Base-by-base conservation (phyloP, 2,888 invertebrate genomes). In the Tyria jacobaeae region DNA sequence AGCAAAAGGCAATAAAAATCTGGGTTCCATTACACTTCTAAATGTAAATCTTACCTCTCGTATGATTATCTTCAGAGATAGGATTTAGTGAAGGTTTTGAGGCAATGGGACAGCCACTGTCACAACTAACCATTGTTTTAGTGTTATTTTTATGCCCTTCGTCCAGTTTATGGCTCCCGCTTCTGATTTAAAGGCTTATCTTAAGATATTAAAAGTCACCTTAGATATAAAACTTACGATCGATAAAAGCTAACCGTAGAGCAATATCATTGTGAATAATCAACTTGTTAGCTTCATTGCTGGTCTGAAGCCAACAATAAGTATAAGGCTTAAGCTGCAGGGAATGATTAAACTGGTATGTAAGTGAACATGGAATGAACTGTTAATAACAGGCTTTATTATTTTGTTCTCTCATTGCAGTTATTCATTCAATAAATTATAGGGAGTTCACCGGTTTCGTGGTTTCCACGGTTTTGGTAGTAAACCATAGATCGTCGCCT, bases 81-180 rank as follows among this genome's bases (percentile, higher is more conserved):
- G 57, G 73, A 73, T 75, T 62, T 59, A 60, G 64, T 65, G 50
- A 60, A 74, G 55, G 70, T 75, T 73, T 66, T 75, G 66, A 73
- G 73, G 55, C 63, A 75, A 75, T 73, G 52, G 66, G 66, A 54
- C 35, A 61, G 62, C 64, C 49, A 66, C 66, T 68, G 71, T 75
- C 74, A 68, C 68, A 57, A 60, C 41, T 55, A 75, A 75, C 68
- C 75, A 75, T 71, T 73, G 66, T 70, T 75, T 75, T 73, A 75
- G 68, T 73, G 54, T 71, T 64, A 73, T 75, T 75, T 73, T 75
- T 75, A 75, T 64, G 71, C 71, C 57, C 68, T 47, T 56, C 51
- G 68, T 49, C 60, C 64, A 57, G 52, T 75, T 75, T 75, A 75
- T 68, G 60, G 73, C 64, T 34, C 34, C 12, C 60, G 62, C 70